Percentiles rank a stretch among this genome's conserved stretches.
These are phyloP conservation scores for Bursaphelenchus okinawaensis DNA, from an alignment of 2,888 invertebrate genomes.

Conservation along the genomic window DNA sequence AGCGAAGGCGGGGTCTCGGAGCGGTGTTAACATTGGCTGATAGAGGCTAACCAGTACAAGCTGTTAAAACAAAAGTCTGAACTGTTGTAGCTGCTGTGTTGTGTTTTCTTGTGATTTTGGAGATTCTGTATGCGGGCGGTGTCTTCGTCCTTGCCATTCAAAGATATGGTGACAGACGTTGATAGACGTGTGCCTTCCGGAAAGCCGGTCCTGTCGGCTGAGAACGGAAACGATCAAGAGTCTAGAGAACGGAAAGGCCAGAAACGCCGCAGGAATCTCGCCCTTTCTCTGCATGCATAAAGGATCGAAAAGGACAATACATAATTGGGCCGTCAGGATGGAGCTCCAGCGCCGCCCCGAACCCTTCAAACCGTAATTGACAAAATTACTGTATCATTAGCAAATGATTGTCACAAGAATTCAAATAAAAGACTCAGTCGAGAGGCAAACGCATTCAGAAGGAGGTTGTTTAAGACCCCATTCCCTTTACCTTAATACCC, in stretches of 20 bases:
- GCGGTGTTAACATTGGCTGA: not conserved
- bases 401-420: constrained; percentile 60
- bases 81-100: too few relatives aligned
- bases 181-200: not conserved
- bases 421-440: not conserved
- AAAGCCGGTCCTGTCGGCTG: not conserved
- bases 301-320: constrained; percentile 7
- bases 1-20: not conserved
- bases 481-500: too few relatives aligned
- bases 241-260: not conserved
- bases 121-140: too few relatives aligned
- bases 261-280: constrained; percentile 2
- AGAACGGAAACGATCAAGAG: not conserved
- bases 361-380: constrained; percentile 30
- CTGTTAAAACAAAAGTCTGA: too few relatives aligned
- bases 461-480: not conserved
- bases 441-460: not conserved
- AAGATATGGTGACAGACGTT: not conserved
- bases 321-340: not conserved
- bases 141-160: not conserved
- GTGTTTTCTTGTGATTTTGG: too few relatives aligned
- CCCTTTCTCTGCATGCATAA: constrained; percentile 2
- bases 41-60: too few relatives aligned
- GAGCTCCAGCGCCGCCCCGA: not conserved
- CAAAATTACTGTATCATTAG: constrained; percentile 46